phyloP scores from a whole-genome alignment of 2,797 vertebrate species.

The Momotus momota region DNA sequence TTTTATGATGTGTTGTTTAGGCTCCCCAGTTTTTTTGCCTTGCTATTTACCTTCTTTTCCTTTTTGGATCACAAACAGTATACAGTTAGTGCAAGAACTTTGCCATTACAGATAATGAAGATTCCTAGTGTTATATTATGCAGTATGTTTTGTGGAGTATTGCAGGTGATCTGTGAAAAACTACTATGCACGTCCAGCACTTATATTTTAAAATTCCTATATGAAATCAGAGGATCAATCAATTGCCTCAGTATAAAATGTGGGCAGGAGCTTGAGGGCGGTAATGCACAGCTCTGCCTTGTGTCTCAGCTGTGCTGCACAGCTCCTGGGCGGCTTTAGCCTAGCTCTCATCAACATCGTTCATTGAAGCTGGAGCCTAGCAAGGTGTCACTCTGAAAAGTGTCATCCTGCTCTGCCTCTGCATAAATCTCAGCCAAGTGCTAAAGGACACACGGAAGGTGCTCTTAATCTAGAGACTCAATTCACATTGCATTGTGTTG shows the following conservation, averaged over 20 bases:
- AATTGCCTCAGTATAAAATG: neutral
- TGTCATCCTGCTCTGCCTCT: neutral
- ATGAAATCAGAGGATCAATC: neutral
- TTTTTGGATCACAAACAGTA: neutral
- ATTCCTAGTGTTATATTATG: neutral
- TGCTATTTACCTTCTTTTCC: slow-evolving; percentile 5
- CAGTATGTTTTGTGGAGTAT: neutral
- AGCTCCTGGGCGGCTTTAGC: neutral
- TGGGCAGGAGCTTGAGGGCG: neutral
- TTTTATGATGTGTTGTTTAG: slow-evolving; percentile 53
- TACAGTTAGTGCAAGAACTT: neutral
- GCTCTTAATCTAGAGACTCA: neutral
- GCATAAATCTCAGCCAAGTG: neutral
- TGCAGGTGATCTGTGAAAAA: neutral
- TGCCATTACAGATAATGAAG: neutral
- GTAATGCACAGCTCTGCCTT: neutral
- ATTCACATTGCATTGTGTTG: neutral
- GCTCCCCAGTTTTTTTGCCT: slow-evolving; percentile 25
- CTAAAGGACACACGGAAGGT: neutral
- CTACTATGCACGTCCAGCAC: neutral
- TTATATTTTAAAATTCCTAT: neutral
- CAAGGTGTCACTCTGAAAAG: neutral
- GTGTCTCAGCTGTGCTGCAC: neutral
- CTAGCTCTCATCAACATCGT: fast-evolving
- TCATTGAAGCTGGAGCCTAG: neutral